Base-by-base conservation (phyloP, 2,797 vertebrate genomes). In the Spinus olivaceus region DNA sequence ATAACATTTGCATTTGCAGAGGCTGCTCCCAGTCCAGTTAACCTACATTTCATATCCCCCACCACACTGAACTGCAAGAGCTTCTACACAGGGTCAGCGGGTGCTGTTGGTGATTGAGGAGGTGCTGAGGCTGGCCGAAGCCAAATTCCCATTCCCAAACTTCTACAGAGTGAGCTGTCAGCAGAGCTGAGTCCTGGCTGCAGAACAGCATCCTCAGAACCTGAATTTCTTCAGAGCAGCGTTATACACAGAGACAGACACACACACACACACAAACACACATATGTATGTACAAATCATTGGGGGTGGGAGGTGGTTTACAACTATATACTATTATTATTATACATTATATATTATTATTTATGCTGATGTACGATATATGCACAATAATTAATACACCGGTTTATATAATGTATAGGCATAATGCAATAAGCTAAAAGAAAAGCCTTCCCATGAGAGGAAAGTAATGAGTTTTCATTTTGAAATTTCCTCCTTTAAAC, bases 61-160 rank as follows among this genome's bases (percentile, higher is more conserved):
- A 35, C 20, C 23, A 19, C 6, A 66, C 1, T 18, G 33, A 84
- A 35, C 63, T 33, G 18, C 59, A 17, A n/a, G 57, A 78, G 86
- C 56, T 79, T 46, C 67, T 35, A 9, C 25, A 3, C 1, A 14
- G 63, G 54, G 80, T 65, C 61, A 46, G 11, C 0, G 0, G 14
- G 27, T 7, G 23, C 79, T 81, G 33, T 0, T 32, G n/a, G 15
- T 28, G 64, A 82, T 1, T 25, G 65, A 73, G 71, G 46, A 54
- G 69, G 42, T 42, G 28, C 60, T n/a, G 65, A 56, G 50, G 21
- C 21, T 49, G 30, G 4, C 66, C 15, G 67, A 56, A 69, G 23
- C 47, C 10, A 0, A 82, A 42, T 22, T 39, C 67, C 57, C 70
- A 25, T 16, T 25, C n/a, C 2, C 35, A 7, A 65, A 18, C 24